Evolutionary conservation across 2,888 invertebrate genomes (phyloP).

Genomic region (Standfussiana lucernea): DNA sequence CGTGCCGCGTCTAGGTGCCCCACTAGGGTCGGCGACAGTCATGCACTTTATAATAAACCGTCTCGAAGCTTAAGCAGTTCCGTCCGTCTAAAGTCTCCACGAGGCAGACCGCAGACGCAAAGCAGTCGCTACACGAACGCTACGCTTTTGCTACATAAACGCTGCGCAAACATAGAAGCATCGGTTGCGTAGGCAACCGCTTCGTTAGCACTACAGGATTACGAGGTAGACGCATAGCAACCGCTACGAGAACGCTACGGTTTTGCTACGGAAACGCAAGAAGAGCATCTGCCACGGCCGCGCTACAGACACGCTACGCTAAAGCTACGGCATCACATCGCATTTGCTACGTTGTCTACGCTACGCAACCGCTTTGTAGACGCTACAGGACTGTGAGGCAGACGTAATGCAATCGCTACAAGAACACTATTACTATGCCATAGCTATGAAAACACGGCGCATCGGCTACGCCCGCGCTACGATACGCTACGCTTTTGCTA

Average conservation of each 20-base stretch:
- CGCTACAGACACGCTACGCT: neutral
- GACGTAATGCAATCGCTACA: neutral
- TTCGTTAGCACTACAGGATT: neutral
- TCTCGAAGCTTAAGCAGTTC: neutral
- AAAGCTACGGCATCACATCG: neutral
- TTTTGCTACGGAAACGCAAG: neutral
- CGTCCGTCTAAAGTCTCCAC: neutral
- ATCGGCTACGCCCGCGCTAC: neutral
- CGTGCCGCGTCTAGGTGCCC: conserved; percentile 53
- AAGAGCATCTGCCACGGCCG: neutral
- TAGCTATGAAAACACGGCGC: neutral
- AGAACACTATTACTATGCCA: neutral
- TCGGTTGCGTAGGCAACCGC: too few species aligned
- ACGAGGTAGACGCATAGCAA: neutral
- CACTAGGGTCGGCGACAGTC: conserved; percentile 13
- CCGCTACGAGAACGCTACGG: conserved; percentile 4
- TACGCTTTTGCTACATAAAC: conserved; percentile 1
- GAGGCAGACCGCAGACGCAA: neutral
- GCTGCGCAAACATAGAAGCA: too few species aligned
- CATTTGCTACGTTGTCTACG: neutral
- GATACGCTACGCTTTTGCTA: neutral
- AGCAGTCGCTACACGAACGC: neutral
- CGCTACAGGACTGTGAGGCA: neutral
- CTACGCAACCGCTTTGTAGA: neutral
- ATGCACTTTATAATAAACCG: neutral